Percentiles rank a stretch among this genome's conserved stretches.
Evolutionary conservation across 2,797 vertebrate genomes (phyloP).

Genomic region (Bovichtus diacanthus): DNA sequence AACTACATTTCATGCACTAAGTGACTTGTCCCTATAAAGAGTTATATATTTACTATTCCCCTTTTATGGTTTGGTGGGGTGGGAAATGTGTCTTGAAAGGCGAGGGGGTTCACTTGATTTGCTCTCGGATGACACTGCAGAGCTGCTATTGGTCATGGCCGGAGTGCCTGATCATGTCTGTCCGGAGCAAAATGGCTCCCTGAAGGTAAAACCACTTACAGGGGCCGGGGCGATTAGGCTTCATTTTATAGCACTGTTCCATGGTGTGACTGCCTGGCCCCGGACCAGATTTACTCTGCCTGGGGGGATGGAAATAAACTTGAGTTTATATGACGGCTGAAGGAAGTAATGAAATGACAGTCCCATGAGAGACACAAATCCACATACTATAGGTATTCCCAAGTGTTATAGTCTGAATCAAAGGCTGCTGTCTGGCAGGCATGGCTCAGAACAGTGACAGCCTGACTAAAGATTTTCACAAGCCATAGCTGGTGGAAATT

Average conservation of each 20-base stretch:
- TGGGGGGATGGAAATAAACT: constrained; percentile 66
- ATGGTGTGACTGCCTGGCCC: constrained; percentile 47
- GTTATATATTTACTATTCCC: constrained; percentile 61
- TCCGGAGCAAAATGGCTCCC: constrained; percentile 57
- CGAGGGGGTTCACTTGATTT: constrained; percentile 32
- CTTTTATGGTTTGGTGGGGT: constrained; percentile 43
- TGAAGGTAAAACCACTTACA: constrained; percentile 69
- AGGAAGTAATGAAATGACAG: constrained; percentile 73
- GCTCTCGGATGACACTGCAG: constrained; percentile 55
- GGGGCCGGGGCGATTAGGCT: constrained; percentile 64
- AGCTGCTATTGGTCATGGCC: constrained; percentile 47
- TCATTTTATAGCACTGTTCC: constrained; percentile 68
- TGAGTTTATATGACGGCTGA: constrained; percentile 65
- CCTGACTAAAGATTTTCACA: constrained; percentile 59
- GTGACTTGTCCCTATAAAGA: constrained; percentile 58
- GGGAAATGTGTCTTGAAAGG: constrained; percentile 53
- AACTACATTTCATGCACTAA: constrained; percentile 58
- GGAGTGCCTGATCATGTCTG: constrained; percentile 54
- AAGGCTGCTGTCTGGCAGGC: constrained; percentile 66
- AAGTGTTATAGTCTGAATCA: constrained; percentile 63
- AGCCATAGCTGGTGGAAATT: constrained; percentile 57
- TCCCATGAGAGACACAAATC: constrained; percentile 75
- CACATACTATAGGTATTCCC: constrained; percentile 70
- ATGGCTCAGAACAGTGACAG: constrained; percentile 64
- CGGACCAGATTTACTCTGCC: constrained; percentile 64